Conservation (phyloP, 1,140 invertebrate species). For the Caenorhabditis remanei region DNA sequence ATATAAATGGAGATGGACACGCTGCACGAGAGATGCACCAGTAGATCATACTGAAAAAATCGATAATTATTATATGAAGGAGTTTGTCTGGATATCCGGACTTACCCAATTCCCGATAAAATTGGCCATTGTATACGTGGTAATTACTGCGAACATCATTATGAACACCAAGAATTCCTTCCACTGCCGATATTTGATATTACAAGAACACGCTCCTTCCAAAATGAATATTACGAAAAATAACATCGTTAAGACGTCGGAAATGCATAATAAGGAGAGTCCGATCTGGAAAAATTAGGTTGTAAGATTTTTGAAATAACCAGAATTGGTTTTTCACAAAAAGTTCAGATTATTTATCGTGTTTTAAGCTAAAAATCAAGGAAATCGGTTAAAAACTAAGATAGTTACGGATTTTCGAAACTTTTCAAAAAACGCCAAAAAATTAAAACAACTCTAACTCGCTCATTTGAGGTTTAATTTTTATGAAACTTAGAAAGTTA, state of each 20-base stretch:
- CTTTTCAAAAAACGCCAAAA: too few species aligned
- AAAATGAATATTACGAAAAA: background rate
- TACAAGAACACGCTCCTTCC: background rate
- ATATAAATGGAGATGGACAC: background rate
- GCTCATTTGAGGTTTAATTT: too few species aligned
- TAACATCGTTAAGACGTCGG: background rate
- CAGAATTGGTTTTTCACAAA: background rate
- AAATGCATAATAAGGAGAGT: background rate
- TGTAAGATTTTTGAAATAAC: too few species aligned
- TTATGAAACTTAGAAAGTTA: too few species aligned
- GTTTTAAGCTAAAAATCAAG: too few species aligned
- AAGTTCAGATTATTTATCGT: too few species aligned
- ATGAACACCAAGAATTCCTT: conserved; percentile 8
- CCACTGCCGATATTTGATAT: background rate
- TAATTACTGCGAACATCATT: background rate
- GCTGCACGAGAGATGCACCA: background rate
- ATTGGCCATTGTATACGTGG: background rate
- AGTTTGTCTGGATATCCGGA: background rate
- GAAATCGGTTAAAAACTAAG: too few species aligned
- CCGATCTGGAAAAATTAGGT: conserved; percentile 10
- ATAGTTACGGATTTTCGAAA: too few species aligned
- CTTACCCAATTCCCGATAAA: background rate
- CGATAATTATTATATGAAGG: background rate
- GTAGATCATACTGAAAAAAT: conserved; percentile 1
- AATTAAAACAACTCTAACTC: too few species aligned